Percentiles rank a stretch among this genome's conserved stretches.
These are phyloP conservation scores for Nemoura dubitans DNA, from an alignment of 2,888 invertebrate genomes.

Conservation along the genomic window DNA sequence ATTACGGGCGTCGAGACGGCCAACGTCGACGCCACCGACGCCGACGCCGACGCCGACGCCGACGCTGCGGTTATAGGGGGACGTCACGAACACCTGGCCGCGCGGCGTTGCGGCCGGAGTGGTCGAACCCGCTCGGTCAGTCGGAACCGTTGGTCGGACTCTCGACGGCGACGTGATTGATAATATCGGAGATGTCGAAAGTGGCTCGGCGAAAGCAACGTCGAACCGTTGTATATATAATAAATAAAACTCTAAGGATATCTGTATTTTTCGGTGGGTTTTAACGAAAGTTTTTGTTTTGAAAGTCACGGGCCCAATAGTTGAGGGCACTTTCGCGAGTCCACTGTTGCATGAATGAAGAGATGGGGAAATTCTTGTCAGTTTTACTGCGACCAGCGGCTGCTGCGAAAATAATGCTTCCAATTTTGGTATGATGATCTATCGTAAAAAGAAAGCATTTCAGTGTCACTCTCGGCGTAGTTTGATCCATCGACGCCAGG, in stretches of 20 bases:
- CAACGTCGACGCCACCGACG: neutral
- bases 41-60: slow-evolving; percentile 8
- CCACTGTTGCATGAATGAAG: too few species aligned
- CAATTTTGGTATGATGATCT: neutral
- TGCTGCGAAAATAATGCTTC: neutral
- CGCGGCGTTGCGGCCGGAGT: neutral
- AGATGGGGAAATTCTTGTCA: neutral
- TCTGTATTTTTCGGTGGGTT: too few species aligned
- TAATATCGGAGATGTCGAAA: neutral
- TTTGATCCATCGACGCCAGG: neutral
- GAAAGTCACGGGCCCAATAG: too few species aligned
- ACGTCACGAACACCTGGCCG: slow-evolving; percentile 9
- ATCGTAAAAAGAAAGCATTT: neutral
- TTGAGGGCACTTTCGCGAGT: too few species aligned
- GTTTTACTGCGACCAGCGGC: neutral
- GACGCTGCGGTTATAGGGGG: neutral
- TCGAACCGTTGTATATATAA: too few species aligned
- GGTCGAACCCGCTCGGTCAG: neutral
- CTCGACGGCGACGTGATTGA: neutral
- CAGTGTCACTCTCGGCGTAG: neutral
- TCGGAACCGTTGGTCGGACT: neutral
- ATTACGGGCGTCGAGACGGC: slow-evolving; percentile 20
- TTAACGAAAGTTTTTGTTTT: too few species aligned
- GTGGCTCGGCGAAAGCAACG: too few species aligned
- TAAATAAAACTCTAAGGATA: too few species aligned